Conservation (phyloP, 2,113 vertebrate genomes). For the Oncorhynchus gorbuscha region DNA sequence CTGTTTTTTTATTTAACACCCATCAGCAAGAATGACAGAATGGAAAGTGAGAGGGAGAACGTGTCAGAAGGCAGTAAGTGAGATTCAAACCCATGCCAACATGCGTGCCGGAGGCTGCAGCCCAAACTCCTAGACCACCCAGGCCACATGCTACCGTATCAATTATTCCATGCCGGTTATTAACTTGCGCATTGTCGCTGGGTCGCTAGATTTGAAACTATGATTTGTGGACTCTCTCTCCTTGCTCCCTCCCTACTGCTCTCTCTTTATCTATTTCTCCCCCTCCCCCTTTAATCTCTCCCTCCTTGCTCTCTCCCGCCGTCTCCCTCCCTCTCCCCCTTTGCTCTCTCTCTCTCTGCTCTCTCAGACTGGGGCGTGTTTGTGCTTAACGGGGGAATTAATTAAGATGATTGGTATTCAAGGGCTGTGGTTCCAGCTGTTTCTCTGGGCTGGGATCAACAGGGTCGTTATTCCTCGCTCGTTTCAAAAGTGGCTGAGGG, state of each 20-base stretch:
- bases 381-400: constrained; percentile 72
- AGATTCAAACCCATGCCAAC: too few relatives aligned
- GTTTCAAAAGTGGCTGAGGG: constrained; percentile 23
- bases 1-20: too few relatives aligned
- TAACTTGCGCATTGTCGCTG: constrained; percentile 34
- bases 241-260: neutral
- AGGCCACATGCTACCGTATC: too few relatives aligned
- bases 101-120: too few relatives aligned
- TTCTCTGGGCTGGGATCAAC: constrained; percentile 50
- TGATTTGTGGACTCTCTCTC: constrained; percentile 48
- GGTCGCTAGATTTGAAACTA: constrained; percentile 42
- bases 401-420: constrained; percentile 74
- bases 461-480: constrained; percentile 34
- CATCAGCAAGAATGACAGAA: too few relatives aligned
- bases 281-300: neutral
- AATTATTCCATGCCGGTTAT: constrained; percentile 50
- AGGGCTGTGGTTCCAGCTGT: constrained; percentile 56
- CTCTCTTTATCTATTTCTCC: neutral
- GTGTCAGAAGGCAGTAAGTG: too few relatives aligned
- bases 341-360: neutral
- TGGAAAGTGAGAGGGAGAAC: too few relatives aligned
- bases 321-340: neutral
- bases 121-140: too few relatives aligned
- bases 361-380: constrained; percentile 55
- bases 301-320: neutral